Percentiles rank a stretch among this genome's conserved stretches.
phyloP scores from a whole-genome alignment of 1,140 invertebrate species.

The Pseudobourletiella spinata region DNA sequence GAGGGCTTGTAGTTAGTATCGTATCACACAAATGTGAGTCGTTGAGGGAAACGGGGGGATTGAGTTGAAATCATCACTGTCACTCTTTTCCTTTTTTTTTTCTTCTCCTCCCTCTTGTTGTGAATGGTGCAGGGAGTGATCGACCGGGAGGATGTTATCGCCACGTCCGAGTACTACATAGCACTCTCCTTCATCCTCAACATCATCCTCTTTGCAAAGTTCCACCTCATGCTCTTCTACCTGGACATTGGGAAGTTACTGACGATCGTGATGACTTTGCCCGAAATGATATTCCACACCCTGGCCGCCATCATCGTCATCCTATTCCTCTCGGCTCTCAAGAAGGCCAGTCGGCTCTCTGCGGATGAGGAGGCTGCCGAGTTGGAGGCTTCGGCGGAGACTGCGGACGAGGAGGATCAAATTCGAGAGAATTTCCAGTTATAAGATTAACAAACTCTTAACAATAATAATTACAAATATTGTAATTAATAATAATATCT shows the following conservation, averaged over 20 bases:
- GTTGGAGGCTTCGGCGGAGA: no score
- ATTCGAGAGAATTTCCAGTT: no score
- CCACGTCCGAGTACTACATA: constrained; percentile 3
- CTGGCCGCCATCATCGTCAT: background rate
- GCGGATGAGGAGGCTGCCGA: constrained; percentile 1
- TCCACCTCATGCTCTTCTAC: background rate
- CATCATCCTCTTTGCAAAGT: background rate
- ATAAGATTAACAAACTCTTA: no score
- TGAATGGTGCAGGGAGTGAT: background rate
- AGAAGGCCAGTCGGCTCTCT: background rate
- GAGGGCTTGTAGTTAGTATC: background rate
- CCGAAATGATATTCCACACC: background rate
- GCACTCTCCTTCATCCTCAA: background rate
- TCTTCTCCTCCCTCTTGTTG: no score
- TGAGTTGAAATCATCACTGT: background rate
- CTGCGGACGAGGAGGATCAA: no score
- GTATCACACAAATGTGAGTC: background rate
- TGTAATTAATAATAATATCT: background rate
- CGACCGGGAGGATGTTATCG: background rate
- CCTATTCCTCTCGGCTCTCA: background rate
- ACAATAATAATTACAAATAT: no score
- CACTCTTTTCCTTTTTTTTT: no score
- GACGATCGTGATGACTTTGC: background rate
- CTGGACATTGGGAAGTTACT: background rate
- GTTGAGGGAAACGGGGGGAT: background rate